These are phyloP conservation scores for Misgurnus mizolepis DNA, from an alignment of 2,113 vertebrate genomes.

Conservation along the genomic window DNA sequence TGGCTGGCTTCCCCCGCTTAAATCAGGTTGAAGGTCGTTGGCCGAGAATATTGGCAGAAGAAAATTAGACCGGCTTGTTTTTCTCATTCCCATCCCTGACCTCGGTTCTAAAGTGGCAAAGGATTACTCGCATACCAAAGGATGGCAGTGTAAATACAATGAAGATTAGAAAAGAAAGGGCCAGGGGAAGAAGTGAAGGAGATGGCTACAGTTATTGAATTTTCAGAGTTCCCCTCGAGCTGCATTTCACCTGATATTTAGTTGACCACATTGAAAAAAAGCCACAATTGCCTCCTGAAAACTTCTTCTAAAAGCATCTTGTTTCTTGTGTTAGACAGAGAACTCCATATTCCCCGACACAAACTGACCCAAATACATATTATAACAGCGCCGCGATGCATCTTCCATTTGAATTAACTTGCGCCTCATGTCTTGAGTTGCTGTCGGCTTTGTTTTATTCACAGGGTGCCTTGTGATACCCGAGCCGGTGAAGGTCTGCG, in stretches of 20 bases:
- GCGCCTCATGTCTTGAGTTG: conserved; percentile 7
- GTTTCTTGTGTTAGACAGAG: conserved; percentile 30
- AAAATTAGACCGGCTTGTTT: conserved; percentile 19
- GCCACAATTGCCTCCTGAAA: background rate
- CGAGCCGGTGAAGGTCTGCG: background rate
- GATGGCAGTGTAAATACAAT: conserved; percentile 41
- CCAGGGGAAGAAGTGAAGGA: background rate
- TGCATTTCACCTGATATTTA: background rate
- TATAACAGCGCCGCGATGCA: conserved; percentile 32
- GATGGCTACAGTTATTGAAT: background rate
- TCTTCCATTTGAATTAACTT: conserved; percentile 38
- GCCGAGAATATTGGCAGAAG: conserved; percentile 25
- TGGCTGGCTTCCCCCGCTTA: conserved; percentile 35
- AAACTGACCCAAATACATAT: conserved; percentile 55
- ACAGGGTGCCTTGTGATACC: conserved; percentile 20
- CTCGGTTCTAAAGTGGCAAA: conserved; percentile 20
- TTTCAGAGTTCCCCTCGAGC: background rate
- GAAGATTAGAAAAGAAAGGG: conserved; percentile 18
- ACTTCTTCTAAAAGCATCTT: conserved; percentile 27
- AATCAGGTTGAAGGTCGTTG: conserved; percentile 40
- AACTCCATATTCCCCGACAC: conserved; percentile 5
- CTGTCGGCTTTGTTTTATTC: background rate
- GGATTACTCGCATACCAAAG: conserved; percentile 18
- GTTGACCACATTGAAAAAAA: background rate
- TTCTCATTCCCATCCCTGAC: conserved; percentile 38